Evolutionary conservation across 2,113 vertebrate genomes (phyloP).

Genomic region (Peromyscus leucopus): DNA sequence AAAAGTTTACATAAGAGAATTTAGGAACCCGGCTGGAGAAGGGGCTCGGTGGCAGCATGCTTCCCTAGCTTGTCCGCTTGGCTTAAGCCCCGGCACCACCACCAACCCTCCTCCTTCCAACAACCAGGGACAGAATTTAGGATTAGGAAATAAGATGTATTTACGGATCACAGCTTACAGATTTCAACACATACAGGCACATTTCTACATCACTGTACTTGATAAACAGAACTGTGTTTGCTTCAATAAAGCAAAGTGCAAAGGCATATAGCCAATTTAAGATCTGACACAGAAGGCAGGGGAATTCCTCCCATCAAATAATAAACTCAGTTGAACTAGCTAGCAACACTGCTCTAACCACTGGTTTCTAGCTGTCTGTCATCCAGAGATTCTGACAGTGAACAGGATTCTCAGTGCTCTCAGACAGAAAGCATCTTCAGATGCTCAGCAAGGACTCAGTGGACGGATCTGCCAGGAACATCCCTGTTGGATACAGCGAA

Average conservation of each 20-base stretch:
- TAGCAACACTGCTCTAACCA: background rate
- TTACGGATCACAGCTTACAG: background rate
- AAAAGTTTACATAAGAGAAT: constrained; percentile 41
- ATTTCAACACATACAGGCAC: constrained; percentile 57
- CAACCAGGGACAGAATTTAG: background rate
- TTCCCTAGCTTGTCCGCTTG: background rate
- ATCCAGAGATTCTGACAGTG: background rate
- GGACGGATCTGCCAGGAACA: constrained; percentile 27
- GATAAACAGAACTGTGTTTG: constrained; percentile 30
- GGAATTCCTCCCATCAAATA: constrained; percentile 45
- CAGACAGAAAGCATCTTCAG: constrained; percentile 23
- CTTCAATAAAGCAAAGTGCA: constrained; percentile 41
- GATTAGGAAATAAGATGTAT: background rate
- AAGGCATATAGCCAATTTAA: constrained; percentile 22
- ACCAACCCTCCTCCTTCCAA: background rate
- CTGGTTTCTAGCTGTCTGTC: constrained; percentile 1
- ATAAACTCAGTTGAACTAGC: constrained; percentile 10
- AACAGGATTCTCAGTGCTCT: constrained; percentile 28
- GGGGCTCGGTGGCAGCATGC: background rate
- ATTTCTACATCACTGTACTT: background rate
- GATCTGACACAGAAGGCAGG: background rate
- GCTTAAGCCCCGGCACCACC: background rate
- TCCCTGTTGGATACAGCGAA: constrained; percentile 2
- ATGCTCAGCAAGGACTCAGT: constrained; percentile 6
- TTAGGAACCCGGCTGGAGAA: background rate